Base-by-base conservation (phyloP, 1,140 invertebrate genomes). In the Myzus persicae region DNA sequence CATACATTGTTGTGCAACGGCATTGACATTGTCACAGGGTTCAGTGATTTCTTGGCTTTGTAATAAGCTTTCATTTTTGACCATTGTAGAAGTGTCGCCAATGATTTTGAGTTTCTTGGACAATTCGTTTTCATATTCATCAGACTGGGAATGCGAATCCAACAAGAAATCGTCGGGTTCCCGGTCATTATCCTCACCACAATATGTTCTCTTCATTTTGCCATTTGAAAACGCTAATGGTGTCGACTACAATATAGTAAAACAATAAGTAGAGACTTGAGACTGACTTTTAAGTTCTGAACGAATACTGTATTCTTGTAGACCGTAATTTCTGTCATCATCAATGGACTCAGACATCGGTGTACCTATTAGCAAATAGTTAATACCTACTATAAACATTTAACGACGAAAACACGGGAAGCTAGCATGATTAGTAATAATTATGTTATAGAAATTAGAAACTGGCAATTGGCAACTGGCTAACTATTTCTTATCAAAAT, bases 121-220 rank as follows among this genome's bases (percentile, higher is more conserved):
- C 11, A 14, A 54, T 89, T 89, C 46, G 8, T 89, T 89, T 51
- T 88, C 87, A 36, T 6, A 48, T 36, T 88, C n/a, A 20, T 89
- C 36, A 36, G 36, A 89, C 46, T 31, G 46, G 11, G 26, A 38
- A 89, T 51, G 22, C 9, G 40, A 54, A 38, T 90, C 48, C 24
- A 38, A 54, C 18, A 46, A 36, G 38, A 36, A 40, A 54, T 54
- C 24, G 11, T 54, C 48, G 9, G 5, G n/a, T 26, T 87, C 85
- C 42, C 7, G 44, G 22, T 14, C 9, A n/a, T 84, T 42, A 26
- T 40, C 11, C 14, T 89, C 46, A 18, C 20, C 18, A 51, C 46
- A 54, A 9, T 26, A 22, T 38, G 48, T 54, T 89, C 88, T 51
- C 31, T 54, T 89, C 88, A 89, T 89, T 54, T 89, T 89, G 4